Conservation (phyloP, 2,113 vertebrate species). For the Platysteira castanea region DNA sequence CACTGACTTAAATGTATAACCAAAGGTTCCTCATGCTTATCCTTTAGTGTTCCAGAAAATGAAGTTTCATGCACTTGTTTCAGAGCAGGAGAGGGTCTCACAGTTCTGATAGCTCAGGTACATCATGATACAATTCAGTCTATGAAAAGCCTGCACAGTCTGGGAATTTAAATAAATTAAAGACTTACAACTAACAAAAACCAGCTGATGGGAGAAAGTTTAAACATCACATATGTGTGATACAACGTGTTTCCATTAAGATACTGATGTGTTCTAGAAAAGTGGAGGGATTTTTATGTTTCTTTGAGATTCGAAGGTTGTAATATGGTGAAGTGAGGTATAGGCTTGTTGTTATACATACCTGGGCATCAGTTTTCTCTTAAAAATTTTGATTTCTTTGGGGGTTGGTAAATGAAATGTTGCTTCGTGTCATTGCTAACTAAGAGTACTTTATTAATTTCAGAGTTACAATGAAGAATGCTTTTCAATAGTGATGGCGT, state of each 20-base stretch:
- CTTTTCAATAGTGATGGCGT: rapidly evolving
- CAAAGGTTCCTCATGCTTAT: not conserved
- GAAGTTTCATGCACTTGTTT: not conserved
- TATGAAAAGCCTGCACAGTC: not conserved
- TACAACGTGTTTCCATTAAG: not conserved
- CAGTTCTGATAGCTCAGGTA: not conserved
- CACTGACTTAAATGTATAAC: not conserved
- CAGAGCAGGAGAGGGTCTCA: not conserved
- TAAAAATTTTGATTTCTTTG: not conserved
- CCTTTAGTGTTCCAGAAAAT: not conserved
- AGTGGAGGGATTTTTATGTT: not conserved
- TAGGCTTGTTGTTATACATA: not conserved
- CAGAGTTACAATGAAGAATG: not conserved
- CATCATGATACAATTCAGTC: not conserved
- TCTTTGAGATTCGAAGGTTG: not conserved
- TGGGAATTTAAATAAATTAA: not conserved
- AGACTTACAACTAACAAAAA: not conserved
- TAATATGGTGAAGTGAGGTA: not conserved
- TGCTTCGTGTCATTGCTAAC: not conserved
- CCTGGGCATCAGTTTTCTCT: not conserved
- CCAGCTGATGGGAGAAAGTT: not conserved
- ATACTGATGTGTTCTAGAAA: not conserved
- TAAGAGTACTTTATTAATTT: not conserved
- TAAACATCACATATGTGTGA: rapidly evolving
- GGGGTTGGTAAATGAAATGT: not conserved